Percentiles rank a stretch among this genome's conserved stretches.
Conservation (phyloP, 2,113 vertebrate species). For the Dicrurus megarhynchus region DNA sequence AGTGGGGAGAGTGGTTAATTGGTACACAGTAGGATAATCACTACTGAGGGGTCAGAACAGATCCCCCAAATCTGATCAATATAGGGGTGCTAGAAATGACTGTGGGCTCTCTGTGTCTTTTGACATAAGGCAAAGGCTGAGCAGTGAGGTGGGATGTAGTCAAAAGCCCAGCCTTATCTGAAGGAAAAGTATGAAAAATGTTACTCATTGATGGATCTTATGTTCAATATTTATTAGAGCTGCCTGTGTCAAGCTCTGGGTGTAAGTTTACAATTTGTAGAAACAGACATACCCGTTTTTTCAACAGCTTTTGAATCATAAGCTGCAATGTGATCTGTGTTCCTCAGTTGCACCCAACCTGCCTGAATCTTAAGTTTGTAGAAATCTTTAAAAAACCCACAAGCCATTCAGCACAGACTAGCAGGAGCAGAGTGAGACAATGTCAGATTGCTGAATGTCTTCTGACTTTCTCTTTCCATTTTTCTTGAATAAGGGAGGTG, state of each 20-base stretch:
- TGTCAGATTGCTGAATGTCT: background rate
- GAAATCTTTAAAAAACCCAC: background rate
- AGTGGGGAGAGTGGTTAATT: background rate
- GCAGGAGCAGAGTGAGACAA: background rate
- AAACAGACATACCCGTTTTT: background rate
- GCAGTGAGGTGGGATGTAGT: background rate
- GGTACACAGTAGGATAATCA: background rate
- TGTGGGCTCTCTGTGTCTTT: background rate
- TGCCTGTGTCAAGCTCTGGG: background rate
- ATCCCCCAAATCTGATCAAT: background rate
- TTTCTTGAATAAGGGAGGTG: background rate
- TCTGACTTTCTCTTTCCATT: background rate
- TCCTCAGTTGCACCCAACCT: background rate
- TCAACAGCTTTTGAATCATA: background rate
- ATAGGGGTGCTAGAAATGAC: background rate
- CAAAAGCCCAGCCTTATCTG: background rate
- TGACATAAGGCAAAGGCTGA: background rate
- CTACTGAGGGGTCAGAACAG: background rate
- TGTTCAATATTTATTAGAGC: background rate
- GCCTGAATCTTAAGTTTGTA: background rate
- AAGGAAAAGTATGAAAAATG: background rate
- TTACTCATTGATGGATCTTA: background rate
- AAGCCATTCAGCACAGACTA: background rate
- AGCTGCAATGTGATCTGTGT: background rate
- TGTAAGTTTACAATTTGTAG: background rate